Conservation (phyloP, 1,140 invertebrate genomes). For the Apolygus lucorum region DNA sequence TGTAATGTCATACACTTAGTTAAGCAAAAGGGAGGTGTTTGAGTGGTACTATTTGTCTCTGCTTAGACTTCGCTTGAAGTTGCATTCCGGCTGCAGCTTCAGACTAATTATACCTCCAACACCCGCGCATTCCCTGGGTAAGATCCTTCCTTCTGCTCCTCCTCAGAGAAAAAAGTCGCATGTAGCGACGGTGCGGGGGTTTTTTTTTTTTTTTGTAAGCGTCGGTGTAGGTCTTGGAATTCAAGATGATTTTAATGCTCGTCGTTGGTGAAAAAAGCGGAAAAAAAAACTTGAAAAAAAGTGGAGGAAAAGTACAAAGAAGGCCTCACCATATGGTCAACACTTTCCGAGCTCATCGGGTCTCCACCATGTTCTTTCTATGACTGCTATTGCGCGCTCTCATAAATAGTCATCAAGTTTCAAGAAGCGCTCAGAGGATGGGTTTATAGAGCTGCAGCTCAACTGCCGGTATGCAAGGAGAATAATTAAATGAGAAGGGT, state of each 20-base stretch:
- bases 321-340: background rate
- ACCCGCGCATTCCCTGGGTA: background rate
- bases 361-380: too few species aligned
- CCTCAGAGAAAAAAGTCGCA: too few species aligned
- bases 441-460: too few species aligned
- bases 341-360: background rate
- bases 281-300: background rate
- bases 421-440: too few species aligned
- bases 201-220: background rate
- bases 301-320: background rate
- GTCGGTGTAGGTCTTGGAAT: background rate
- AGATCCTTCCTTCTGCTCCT: background rate
- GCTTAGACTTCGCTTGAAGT: background rate
- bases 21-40: background rate
- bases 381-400: too few species aligned
- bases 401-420: too few species aligned
- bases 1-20: conserved; percentile 16
- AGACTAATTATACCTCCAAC: conserved; percentile 10
- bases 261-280: too few species aligned
- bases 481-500: too few species aligned
- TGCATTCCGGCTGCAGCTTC: conserved; percentile 12
- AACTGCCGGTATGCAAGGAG: too few species aligned
- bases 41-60: conserved; percentile 13
- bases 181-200: too few species aligned
- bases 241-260: conserved; percentile 6